A percentile compares a stretch with the other conserved stretches of the same genome.
Evolutionary conservation across 2,797 vertebrate genomes (phyloP).

Genomic region (Lepilemur septentrionalis): DNA sequence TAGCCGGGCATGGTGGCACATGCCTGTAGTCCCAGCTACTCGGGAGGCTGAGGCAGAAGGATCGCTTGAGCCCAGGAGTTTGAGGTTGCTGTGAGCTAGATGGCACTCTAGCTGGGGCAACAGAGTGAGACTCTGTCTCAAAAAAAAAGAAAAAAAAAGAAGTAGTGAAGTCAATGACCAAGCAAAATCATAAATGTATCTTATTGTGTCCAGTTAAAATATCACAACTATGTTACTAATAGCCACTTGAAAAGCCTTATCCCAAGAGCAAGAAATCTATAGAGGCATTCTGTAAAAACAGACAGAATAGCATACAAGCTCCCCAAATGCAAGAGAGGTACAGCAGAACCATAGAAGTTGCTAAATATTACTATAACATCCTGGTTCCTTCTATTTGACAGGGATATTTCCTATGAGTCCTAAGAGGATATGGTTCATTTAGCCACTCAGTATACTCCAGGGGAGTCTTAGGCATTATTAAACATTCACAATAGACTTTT

Average conservation of each 20-base stretch:
- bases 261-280: background rate
- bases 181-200: background rate
- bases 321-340: background rate
- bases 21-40: no score
- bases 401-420: constrained; percentile 2
- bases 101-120: no score
- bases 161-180: background rate
- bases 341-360: background rate
- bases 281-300: background rate
- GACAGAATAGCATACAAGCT: background rate
- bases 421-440: background rate
- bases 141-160: no score
- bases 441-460: constrained; percentile 14
- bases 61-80: no score
- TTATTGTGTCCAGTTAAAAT: background rate
- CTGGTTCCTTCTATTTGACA: background rate
- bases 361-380: constrained; percentile 12
- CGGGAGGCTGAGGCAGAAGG: no score
- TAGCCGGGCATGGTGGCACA: no score
- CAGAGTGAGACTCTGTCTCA: no score
- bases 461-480: constrained; percentile 14
- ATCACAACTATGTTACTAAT: background rate
- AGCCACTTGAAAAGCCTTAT: background rate
- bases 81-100: no score
- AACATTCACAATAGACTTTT: constrained; percentile 4